These are phyloP conservation scores for Pomacea canaliculata DNA, from an alignment of 2,888 invertebrate species.

Conservation along the genomic window DNA sequence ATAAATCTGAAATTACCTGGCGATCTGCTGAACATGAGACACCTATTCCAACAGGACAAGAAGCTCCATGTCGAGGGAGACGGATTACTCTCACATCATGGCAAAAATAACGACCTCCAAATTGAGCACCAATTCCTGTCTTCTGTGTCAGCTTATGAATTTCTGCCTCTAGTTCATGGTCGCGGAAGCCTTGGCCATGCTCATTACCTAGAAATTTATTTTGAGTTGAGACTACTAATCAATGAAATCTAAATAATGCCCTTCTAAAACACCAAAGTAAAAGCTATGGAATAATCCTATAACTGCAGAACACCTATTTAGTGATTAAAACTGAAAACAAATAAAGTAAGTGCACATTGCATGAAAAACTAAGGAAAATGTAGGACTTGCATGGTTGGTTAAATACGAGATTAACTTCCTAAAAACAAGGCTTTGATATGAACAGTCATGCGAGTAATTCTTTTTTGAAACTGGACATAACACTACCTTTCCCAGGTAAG, in stretches of 20 bases:
- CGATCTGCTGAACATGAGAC: constrained; percentile 70
- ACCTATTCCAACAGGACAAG: constrained; percentile 70
- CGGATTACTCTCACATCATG: constrained; percentile 69
- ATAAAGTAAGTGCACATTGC: neutral
- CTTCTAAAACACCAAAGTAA: neutral
- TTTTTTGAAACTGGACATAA: too few species aligned
- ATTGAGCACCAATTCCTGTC: constrained; percentile 70
- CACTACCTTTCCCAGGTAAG: constrained; percentile 61
- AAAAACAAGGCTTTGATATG: too few species aligned
- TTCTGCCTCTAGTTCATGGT: constrained; percentile 62
- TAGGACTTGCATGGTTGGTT: too few species aligned
- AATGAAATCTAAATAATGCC: neutral
- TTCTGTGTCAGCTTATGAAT: constrained; percentile 64
- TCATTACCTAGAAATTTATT: constrained; percentile 62
- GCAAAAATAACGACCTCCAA: constrained; percentile 71
- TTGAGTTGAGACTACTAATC: too few species aligned
- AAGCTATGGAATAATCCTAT: neutral
- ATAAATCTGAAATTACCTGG: constrained; percentile 51
- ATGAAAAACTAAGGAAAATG: too few species aligned
- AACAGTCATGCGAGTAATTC: too few species aligned
- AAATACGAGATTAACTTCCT: too few species aligned
- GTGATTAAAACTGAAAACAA: neutral
- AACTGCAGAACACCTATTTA: neutral
- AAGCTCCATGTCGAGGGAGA: constrained; percentile 69
- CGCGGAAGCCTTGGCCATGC: constrained; percentile 68